These are phyloP conservation scores for Aelia acuminata DNA, from an alignment of 2,888 invertebrate species.

Conservation along the genomic window DNA sequence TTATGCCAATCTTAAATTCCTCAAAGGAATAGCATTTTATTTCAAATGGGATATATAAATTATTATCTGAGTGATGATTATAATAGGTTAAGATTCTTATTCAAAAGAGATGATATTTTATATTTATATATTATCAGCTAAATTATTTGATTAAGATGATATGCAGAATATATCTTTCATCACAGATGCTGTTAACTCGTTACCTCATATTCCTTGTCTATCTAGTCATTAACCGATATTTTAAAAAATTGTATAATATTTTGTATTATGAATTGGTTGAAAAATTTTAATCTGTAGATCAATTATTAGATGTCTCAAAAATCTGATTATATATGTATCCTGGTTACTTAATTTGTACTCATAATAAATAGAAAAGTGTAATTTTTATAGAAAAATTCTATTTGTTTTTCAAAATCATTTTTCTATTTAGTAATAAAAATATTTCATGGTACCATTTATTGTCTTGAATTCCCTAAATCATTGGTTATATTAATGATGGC, in stretches of 20 bases:
- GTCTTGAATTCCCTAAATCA: neutral
- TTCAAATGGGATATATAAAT: neutral
- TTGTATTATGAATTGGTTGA: constrained; percentile 18
- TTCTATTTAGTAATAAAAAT: constrained; percentile 54
- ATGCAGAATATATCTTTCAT: constrained; percentile 20
- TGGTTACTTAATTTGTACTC: constrained; percentile 17
- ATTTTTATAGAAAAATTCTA: constrained; percentile 45
- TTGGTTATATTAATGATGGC: neutral
- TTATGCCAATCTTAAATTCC: neutral
- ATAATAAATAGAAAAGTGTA: constrained; percentile 18
- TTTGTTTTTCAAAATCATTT: neutral
- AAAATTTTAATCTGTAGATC: neutral
- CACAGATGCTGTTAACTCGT: constrained; percentile 51
- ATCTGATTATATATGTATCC: constrained; percentile 4
- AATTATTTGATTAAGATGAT: neutral
- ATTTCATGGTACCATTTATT: neutral
- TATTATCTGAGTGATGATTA: constrained; percentile 15
- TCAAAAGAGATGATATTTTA: constrained; percentile 39
- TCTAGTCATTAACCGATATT: constrained; percentile 54
- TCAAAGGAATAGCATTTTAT: neutral
- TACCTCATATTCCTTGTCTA: constrained; percentile 56
- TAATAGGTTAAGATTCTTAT: constrained; percentile 32
- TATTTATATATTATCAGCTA: constrained; percentile 2
- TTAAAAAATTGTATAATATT: constrained; percentile 21
- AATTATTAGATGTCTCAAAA: neutral